A percentile compares a stretch with the other conserved stretches of the same genome.
Conservation (phyloP, 1,140 invertebrate genomes). For the Arion vulgaris region DNA sequence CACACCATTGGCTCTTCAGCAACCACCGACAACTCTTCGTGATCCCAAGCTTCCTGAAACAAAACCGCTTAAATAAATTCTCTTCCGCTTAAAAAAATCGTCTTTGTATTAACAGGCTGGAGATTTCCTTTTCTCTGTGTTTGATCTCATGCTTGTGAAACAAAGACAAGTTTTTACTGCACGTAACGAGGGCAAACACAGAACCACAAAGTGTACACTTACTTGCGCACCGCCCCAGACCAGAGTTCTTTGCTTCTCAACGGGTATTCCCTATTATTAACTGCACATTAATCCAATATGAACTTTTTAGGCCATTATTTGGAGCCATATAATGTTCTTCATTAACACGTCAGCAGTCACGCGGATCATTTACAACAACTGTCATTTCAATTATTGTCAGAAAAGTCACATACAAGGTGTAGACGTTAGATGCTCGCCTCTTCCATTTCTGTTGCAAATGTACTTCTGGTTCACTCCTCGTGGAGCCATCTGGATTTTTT, state of each 20-base stretch:
- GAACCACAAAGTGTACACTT: not conserved
- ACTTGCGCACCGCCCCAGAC: not conserved
- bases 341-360: no score
- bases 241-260: not conserved
- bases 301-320: no score
- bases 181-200: not conserved
- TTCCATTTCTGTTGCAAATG: no score
- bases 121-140: not conserved
- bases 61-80: slow-evolving; percentile 1
- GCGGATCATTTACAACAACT: no score
- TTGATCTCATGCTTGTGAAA: not conserved
- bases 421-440: no score
- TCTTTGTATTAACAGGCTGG: not conserved
- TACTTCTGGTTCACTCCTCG: no score
- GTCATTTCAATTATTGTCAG: no score
- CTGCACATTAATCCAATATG: not conserved
- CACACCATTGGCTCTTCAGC: not conserved
- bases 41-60: not conserved
- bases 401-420: no score
- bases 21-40: not conserved
- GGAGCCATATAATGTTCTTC: no score
- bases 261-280: not conserved
- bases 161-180: not conserved
- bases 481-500: no score
- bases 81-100: slow-evolving; percentile 9